A percentile compares a stretch with the other conserved stretches of the same genome.
Evolutionary conservation across 2,113 vertebrate species (phyloP).

Genomic region (Phaethornis superciliosus): DNA sequence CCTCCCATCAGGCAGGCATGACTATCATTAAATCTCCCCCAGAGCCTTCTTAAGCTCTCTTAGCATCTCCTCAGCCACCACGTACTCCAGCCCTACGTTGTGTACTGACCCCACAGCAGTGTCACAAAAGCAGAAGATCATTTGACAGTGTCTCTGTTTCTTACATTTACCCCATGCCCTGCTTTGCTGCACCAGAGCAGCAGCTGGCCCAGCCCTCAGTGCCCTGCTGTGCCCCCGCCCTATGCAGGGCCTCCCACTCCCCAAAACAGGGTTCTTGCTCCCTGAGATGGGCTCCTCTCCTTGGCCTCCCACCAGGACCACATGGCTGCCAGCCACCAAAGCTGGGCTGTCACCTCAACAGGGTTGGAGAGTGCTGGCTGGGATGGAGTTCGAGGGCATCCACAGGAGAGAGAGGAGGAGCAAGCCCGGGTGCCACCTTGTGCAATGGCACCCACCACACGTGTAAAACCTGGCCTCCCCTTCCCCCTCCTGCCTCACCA

Average conservation of each 20-base stretch:
- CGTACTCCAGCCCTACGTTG: background rate
- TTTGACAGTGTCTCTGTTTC: background rate
- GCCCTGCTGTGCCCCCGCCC: background rate
- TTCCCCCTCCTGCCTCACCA: background rate
- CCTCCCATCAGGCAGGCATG: background rate
- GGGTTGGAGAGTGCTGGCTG: background rate
- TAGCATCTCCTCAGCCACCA: background rate
- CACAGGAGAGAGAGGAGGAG: background rate
- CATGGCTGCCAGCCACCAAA: background rate
- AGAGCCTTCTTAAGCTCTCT: background rate
- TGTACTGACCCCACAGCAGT: background rate
- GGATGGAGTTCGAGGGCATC: background rate
- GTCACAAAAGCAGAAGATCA: background rate
- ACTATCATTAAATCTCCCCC: background rate
- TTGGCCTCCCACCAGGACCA: background rate
- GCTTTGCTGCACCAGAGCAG: background rate
- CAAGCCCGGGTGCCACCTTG: background rate
- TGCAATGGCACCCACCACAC: background rate
- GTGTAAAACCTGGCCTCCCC: background rate
- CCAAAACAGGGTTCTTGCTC: background rate
- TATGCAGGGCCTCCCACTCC: accelerated
- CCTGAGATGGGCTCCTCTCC: background rate
- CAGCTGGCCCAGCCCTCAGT: background rate
- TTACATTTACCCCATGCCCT: accelerated
- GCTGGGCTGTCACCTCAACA: background rate